Conservation (phyloP, 2,797 vertebrate genomes). For the Chiroxiphia lanceolata region DNA sequence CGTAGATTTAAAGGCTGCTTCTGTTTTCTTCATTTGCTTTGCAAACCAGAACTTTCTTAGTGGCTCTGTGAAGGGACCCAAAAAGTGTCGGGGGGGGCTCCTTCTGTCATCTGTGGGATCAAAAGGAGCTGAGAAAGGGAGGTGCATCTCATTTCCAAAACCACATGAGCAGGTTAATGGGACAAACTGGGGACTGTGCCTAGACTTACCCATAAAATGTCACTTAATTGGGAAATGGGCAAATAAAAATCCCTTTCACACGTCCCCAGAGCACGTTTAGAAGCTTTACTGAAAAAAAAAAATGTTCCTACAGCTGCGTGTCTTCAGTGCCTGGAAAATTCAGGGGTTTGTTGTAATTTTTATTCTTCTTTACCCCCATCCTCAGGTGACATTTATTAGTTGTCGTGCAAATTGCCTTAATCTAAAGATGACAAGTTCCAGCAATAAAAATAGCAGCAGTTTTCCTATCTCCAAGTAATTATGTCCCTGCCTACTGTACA, state of each 20-base stretch:
- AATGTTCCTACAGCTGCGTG: neutral
- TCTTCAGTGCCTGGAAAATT: neutral
- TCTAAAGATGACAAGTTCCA: slow-evolving; percentile 66
- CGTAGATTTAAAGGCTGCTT: neutral
- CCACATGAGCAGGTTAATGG: neutral
- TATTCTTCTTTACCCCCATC: neutral
- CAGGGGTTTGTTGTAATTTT: neutral
- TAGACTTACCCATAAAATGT: neutral
- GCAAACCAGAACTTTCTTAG: neutral
- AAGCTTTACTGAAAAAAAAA: neutral
- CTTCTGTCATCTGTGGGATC: neutral
- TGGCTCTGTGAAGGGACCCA: neutral
- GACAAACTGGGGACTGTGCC: neutral
- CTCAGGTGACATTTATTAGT: slow-evolving; percentile 47
- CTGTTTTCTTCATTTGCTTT: neutral
- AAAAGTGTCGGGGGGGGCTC: neutral
- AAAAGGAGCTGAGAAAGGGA: neutral
- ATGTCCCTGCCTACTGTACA: slow-evolving; percentile 48
- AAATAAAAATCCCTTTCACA: slow-evolving; percentile 17
- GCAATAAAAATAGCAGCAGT: slow-evolving; percentile 38
- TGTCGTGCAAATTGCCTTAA: slow-evolving; percentile 60
- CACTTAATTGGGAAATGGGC: neutral
- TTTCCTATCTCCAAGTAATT: slow-evolving; percentile 37
- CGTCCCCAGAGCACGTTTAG: neutral
- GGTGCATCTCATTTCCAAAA: neutral